Conservation (phyloP, 2,113 vertebrate species). For the Nothocercus julius region DNA sequence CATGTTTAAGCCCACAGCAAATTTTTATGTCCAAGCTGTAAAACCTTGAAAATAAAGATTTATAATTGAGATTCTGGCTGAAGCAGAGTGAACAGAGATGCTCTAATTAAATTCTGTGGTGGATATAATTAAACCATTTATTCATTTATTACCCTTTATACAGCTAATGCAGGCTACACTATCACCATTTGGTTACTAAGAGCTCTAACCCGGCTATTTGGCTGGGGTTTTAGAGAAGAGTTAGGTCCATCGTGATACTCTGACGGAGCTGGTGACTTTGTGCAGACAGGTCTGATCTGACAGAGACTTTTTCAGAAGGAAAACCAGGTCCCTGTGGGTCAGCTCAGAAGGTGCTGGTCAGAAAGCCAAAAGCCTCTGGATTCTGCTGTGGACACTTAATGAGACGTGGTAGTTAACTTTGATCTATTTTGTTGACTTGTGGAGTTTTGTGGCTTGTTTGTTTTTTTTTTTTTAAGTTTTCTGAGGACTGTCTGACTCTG, state of each 20-base stretch:
- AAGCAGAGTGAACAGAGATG: slow-evolving; percentile 71
- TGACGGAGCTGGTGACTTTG: neutral
- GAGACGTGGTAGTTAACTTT: neutral
- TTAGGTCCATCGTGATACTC: neutral
- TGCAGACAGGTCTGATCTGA: neutral
- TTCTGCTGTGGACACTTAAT: neutral
- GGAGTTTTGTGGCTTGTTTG: neutral
- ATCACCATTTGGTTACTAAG: slow-evolving; percentile 31
- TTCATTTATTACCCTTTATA: slow-evolving; percentile 71
- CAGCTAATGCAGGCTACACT: slow-evolving; percentile 14
- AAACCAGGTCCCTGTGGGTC: neutral
- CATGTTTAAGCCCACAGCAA: slow-evolving; percentile 45
- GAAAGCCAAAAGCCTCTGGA: neutral
- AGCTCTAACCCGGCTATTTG: slow-evolving; percentile 3
- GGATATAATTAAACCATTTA: slow-evolving; percentile 79
- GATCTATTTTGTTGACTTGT: neutral
- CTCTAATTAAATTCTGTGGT: slow-evolving; percentile 80
- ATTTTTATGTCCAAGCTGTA: slow-evolving; percentile 62
- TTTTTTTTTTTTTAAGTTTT: no score
- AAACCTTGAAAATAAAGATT: slow-evolving; percentile 73
- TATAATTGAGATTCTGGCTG: slow-evolving; percentile 77
- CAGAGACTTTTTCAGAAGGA: neutral
- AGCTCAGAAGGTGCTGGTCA: neutral
- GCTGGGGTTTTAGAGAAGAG: neutral
- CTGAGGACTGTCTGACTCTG: neutral